A percentile compares a stretch with the other conserved stretches of the same genome.
Evolutionary conservation across 2,888 invertebrate species (phyloP).

Genomic region (Aethes cnicana): DNA sequence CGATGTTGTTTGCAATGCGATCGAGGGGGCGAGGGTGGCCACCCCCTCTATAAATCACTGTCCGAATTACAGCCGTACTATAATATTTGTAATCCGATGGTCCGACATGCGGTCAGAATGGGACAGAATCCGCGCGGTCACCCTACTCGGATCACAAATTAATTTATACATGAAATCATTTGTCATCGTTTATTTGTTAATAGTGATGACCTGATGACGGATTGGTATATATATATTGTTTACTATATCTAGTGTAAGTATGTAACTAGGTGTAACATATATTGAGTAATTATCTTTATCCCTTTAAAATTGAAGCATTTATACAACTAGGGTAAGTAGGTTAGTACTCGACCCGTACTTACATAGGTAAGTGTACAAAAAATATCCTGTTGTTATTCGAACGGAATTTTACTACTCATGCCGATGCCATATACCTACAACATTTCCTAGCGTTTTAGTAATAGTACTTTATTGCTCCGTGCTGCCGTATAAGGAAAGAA

Average conservation of each 20-base stretch:
- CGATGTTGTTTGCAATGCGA: conserved; percentile 73
- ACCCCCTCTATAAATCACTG: conserved; percentile 82
- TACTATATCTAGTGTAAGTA: neutral
- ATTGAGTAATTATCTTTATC: too few relatives aligned
- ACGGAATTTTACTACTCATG: neutral
- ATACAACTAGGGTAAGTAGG: too few relatives aligned
- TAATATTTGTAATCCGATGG: conserved; percentile 69
- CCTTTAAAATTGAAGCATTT: too few relatives aligned
- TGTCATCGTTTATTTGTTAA: conserved; percentile 51
- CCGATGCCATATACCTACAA: neutral
- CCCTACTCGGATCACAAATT: conserved; percentile 56
- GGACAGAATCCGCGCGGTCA: conserved; percentile 50
- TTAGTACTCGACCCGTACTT: too few relatives aligned
- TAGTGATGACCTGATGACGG: conserved; percentile 39
- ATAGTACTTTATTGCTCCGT: neutral
- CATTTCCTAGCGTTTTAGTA: neutral
- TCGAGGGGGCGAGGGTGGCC: conserved; percentile 68
- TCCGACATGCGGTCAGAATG: conserved; percentile 58
- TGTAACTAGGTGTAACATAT: too few relatives aligned
- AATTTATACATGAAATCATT: conserved; percentile 59
- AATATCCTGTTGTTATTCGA: neutral
- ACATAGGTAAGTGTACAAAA: too few relatives aligned
- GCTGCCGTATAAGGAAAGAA: neutral
- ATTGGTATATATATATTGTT: neutral
- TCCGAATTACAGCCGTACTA: conserved; percentile 79